Evolutionary conservation across 2,888 invertebrate species (phyloP).

Genomic region (Spodoptera littoralis): DNA sequence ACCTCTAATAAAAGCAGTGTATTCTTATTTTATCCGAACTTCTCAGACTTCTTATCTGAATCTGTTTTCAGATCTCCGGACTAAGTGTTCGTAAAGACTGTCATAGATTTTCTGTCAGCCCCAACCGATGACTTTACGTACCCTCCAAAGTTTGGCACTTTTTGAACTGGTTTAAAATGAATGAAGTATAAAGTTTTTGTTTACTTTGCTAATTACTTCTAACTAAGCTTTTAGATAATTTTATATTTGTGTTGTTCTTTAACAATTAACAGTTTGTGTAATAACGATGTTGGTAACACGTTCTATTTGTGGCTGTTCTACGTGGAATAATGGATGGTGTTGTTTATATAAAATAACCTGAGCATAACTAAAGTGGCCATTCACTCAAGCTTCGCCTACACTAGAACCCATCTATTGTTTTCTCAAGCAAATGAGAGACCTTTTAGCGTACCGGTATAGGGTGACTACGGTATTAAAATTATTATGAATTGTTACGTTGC

Average conservation of each 20-base stretch:
- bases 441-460: slow-evolving; percentile 21
- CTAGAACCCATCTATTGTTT: slow-evolving; percentile 51
- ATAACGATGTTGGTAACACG: slow-evolving; percentile 35
- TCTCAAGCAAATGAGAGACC: slow-evolving; percentile 57
- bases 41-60: too few species aligned
- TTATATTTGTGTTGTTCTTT: slow-evolving; percentile 35
- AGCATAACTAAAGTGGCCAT: slow-evolving; percentile 55
- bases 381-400: slow-evolving; percentile 47
- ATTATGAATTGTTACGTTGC: slow-evolving; percentile 22
- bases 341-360: slow-evolving; percentile 49
- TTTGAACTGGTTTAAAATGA: neutral
- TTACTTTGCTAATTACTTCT: slow-evolving; percentile 24
- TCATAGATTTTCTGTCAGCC: too few species aligned
- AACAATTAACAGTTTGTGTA: slow-evolving; percentile 40
- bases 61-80: too few species aligned
- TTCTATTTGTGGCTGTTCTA: slow-evolving; percentile 24
- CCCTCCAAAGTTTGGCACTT: neutral
- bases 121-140: too few species aligned
- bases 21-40: too few species aligned
- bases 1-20: too few species aligned
- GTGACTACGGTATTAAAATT: slow-evolving; percentile 31
- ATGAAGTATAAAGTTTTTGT: slow-evolving; percentile 24
- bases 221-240: slow-evolving; percentile 39
- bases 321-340: slow-evolving; percentile 41
- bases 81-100: too few species aligned